Percentiles rank a stretch among this genome's conserved stretches.
Evolutionary conservation across 2,797 vertebrate genomes (phyloP).

Genomic region (Rousettus madagascariensis): DNA sequence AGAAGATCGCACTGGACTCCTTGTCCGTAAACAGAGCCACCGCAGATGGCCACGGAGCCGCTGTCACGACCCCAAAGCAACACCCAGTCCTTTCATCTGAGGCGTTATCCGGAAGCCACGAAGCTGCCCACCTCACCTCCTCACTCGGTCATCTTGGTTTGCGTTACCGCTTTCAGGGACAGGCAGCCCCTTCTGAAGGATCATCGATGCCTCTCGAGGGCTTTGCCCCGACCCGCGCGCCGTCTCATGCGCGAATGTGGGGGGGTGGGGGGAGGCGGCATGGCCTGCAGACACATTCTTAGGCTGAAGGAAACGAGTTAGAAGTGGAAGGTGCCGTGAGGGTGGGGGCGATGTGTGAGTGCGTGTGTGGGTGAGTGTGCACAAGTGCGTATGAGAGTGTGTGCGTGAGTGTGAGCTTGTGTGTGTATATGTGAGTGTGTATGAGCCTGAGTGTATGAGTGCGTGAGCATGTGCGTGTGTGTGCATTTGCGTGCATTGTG

Average conservation of each 20-base stretch:
- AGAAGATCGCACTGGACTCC: not conserved
- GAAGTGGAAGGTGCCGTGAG: not conserved
- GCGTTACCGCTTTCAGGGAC: not conserved
- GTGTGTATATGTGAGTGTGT: too few relatives aligned
- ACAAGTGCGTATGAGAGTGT: too few relatives aligned
- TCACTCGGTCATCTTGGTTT: not conserved
- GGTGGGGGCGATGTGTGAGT: not conserved
- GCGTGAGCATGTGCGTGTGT: too few relatives aligned
- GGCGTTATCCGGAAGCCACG: fast-evolving
- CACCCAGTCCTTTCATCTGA: not conserved
- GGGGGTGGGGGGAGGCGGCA: not conserved
- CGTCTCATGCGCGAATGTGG: fast-evolving
- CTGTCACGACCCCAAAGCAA: fast-evolving
- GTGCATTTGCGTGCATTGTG: fast-evolving
- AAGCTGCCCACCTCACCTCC: not conserved
- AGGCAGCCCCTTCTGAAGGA: not conserved
- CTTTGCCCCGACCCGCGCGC: not conserved
- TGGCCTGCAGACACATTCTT: not conserved
- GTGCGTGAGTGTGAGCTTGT: not conserved
- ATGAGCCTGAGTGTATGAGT: too few relatives aligned
- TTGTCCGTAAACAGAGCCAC: fast-evolving
- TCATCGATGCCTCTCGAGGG: not conserved
- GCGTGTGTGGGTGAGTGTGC: not conserved
- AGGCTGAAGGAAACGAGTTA: too few relatives aligned
- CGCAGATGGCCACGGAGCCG: fast-evolving